Conservation (phyloP, 2,797 vertebrate species). For the Vireo griseus region DNA sequence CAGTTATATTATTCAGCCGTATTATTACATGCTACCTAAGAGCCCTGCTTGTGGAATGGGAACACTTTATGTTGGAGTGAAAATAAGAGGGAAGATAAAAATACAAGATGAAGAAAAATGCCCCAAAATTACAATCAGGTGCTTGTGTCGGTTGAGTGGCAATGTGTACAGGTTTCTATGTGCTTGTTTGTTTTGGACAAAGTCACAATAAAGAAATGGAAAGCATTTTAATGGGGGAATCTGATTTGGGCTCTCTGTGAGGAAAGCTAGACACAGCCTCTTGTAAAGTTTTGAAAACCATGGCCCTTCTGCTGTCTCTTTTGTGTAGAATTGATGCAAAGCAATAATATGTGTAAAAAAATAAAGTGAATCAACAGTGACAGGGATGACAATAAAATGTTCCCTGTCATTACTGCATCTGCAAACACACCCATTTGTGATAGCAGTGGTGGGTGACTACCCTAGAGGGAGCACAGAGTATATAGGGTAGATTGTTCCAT, state of each 20-base stretch:
- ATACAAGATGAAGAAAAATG: background rate
- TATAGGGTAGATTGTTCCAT: background rate
- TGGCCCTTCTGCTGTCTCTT: background rate
- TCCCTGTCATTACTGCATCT: background rate
- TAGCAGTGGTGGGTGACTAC: background rate
- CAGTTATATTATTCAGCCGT: background rate
- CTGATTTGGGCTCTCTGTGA: background rate
- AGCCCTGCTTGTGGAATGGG: background rate
- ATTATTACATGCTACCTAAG: background rate
- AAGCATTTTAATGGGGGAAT: background rate
- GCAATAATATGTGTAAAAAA: background rate
- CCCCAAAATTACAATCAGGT: background rate
- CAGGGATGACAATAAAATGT: background rate
- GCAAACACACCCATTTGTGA: background rate
- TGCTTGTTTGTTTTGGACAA: background rate
- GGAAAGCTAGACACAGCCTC: background rate
- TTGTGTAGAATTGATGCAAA: background rate
- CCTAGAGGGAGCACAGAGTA: background rate
- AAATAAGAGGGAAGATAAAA: background rate
- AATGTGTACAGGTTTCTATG: background rate
- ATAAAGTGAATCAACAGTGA: background rate
- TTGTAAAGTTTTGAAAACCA: background rate
- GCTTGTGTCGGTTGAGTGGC: rapidly evolving
- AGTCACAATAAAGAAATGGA: background rate
- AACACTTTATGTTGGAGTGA: background rate